These are phyloP conservation scores for Brachypodius melanocephalos DNA, from an alignment of 2,113 vertebrate genomes.

Conservation along the genomic window DNA sequence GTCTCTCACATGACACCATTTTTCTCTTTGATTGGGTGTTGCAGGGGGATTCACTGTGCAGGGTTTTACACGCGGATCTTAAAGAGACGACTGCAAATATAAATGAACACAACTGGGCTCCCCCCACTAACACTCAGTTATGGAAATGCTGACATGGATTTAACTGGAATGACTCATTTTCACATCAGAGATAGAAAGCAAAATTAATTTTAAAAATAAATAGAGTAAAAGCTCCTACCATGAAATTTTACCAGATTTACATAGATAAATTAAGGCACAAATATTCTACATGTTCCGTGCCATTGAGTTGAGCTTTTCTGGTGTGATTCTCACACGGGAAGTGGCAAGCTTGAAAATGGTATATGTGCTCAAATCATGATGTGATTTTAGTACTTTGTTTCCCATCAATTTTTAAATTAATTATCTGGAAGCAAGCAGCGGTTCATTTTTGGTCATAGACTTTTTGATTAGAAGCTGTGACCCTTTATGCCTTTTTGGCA, in stretches of 20 bases:
- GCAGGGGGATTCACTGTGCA: background rate
- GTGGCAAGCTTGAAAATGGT: constrained; percentile 21
- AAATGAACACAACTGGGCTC: background rate
- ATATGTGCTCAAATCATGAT: constrained; percentile 53
- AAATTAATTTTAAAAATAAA: background rate
- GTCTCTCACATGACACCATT: constrained; percentile 11
- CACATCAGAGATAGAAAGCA: background rate
- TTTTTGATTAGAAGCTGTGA: constrained; percentile 90
- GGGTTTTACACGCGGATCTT: background rate
- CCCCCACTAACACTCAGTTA: background rate
- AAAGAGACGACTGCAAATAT: background rate
- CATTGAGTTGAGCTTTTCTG: background rate
- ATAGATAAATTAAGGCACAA: background rate
- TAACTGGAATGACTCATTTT: background rate
- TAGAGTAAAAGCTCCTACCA: background rate
- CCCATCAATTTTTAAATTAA: constrained; percentile 90
- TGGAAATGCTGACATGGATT: background rate
- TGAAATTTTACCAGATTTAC: background rate
- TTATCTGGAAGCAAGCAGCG: constrained; percentile 87
- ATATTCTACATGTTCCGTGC: background rate
- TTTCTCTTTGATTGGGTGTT: constrained; percentile 24
- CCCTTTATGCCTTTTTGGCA: constrained; percentile 79
- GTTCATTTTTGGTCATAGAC: constrained; percentile 92
- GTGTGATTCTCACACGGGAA: background rate
- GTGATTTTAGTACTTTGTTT: constrained; percentile 73